A percentile compares a stretch with the other conserved stretches of the same genome.
Evolutionary conservation across 2,113 vertebrate species (phyloP).

Genomic region (Vicugna pacos): DNA sequence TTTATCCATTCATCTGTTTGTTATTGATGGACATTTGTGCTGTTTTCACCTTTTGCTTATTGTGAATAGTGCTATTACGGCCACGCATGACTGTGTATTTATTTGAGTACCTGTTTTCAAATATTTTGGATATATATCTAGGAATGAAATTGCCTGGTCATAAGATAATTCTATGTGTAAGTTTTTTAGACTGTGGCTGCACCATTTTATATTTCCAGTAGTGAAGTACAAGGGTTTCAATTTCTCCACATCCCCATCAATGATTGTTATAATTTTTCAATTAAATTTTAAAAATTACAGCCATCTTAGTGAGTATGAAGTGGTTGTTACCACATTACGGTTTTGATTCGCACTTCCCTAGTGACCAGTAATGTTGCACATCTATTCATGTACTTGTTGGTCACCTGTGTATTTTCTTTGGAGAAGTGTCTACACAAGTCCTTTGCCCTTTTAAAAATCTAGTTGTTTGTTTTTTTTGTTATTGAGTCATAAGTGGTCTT

Average conservation of each 20-base stretch:
- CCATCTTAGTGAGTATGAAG: not conserved
- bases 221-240: rapidly evolving
- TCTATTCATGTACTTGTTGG: not conserved
- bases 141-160: not conserved
- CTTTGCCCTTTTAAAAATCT: not conserved
- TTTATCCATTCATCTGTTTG: not conserved
- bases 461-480: not conserved
- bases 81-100: rapidly evolving
- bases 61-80: not conserved
- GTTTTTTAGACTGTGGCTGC: not conserved
- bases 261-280: not conserved
- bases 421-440: not conserved
- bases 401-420: not conserved
- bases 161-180: not conserved
- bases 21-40: not conserved
- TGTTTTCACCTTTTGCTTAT: not conserved
- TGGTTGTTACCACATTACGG: not conserved
- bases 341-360: not conserved
- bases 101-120: not conserved
- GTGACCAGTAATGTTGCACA: not conserved
- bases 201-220: not conserved
- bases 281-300: not conserved
- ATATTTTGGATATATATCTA: not conserved
- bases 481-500: not conserved
- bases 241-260: not conserved